Evolutionary conservation across 2,888 invertebrate species (phyloP).

Genomic region (Scelioninae gen. 1): DNA sequence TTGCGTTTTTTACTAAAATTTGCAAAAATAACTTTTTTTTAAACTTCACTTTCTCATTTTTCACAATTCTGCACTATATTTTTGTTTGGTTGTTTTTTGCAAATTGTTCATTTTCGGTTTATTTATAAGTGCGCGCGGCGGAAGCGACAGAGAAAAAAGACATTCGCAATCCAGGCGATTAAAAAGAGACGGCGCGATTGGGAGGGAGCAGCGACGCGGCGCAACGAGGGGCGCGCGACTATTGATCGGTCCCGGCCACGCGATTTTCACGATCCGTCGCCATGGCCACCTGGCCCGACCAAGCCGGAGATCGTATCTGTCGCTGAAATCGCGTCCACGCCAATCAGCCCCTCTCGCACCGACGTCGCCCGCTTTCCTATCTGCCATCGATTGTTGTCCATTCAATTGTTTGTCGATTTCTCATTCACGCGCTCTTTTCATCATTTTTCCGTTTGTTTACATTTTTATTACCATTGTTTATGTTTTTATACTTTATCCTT

Average conservation of each 20-base stretch:
- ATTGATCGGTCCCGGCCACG: slow-evolving; percentile 83
- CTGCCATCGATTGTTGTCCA: neutral
- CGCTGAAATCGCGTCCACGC: slow-evolving; percentile 66
- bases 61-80: neutral
- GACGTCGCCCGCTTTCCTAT: slow-evolving; percentile 7
- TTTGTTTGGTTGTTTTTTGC: neutral
- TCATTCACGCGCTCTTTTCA: too few relatives aligned
- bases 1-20: too few relatives aligned
- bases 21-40: too few relatives aligned
- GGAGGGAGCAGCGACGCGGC: slow-evolving; percentile 71
- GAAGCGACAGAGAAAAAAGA: slow-evolving; percentile 39
- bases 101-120: neutral
- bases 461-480: too few relatives aligned
- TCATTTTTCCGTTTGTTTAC: neutral
- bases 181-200: slow-evolving; percentile 73
- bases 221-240: slow-evolving; percentile 78
- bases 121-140: slow-evolving; percentile 38
- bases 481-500: neutral
- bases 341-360: slow-evolving; percentile 37
- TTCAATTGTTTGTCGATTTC: slow-evolving; percentile 1
- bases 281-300: slow-evolving; percentile 83
- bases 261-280: slow-evolving; percentile 84
- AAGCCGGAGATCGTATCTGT: slow-evolving; percentile 82
- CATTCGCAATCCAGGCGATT: slow-evolving; percentile 52
- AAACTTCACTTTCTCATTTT: neutral